A percentile compares a stretch with the other conserved stretches of the same genome.
phyloP scores from a whole-genome alignment of 2,113 vertebrate genomes.

The Seriola aureovittata region DNA sequence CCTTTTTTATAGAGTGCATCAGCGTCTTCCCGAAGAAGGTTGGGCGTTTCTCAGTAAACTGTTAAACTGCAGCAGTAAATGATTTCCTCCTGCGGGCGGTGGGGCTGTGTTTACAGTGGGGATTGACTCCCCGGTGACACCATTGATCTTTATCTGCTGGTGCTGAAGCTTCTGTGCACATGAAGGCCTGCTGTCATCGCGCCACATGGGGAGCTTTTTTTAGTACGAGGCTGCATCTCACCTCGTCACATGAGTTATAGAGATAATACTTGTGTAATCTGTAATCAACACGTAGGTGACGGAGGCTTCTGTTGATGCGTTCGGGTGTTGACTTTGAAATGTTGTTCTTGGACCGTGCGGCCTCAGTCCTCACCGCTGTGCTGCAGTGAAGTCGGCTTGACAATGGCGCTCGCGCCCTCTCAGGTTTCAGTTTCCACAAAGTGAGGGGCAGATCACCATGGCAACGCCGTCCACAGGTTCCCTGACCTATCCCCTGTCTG shows the following conservation, averaged over 20 bases:
- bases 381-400: slow-evolving; percentile 16
- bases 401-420: slow-evolving; percentile 67
- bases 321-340: too few species aligned
- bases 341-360: too few species aligned
- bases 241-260: slow-evolving; percentile 22
- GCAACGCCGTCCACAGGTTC: slow-evolving; percentile 67
- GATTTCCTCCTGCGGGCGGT: slow-evolving; percentile 61
- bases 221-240: not conserved
- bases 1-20: slow-evolving; percentile 19
- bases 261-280: not conserved
- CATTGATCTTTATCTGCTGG: slow-evolving; percentile 58
- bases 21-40: slow-evolving; percentile 32
- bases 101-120: slow-evolving; percentile 66
- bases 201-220: too few species aligned
- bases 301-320: too few species aligned
- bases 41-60: slow-evolving; percentile 55
- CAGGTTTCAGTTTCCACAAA: slow-evolving; percentile 82
- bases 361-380: slow-evolving; percentile 6
- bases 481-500: slow-evolving; percentile 34
- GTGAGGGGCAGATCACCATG: slow-evolving; percentile 65
- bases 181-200: slow-evolving; percentile 39
- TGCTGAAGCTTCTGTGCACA: slow-evolving; percentile 41
- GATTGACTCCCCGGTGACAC: slow-evolving; percentile 59
- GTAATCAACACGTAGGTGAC: not conserved
- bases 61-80: slow-evolving; percentile 61